Evolutionary conservation across 2,113 vertebrate species (phyloP).

Genomic region (Plectropomus leopardus): DNA sequence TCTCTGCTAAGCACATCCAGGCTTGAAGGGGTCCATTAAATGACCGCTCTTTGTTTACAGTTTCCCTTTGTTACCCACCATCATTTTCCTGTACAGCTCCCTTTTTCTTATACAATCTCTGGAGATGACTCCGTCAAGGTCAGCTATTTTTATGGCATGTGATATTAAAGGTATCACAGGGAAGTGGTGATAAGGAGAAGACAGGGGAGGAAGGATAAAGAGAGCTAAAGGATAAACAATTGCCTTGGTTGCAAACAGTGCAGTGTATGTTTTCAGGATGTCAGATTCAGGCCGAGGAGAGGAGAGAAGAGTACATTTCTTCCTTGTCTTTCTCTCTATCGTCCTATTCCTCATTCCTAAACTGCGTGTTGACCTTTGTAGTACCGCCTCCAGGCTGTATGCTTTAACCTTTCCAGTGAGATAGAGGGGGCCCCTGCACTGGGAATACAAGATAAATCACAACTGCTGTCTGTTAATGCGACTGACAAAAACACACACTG

Average conservation of each 20-base stretch:
- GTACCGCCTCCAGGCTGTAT: conserved; percentile 78
- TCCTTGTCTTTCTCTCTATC: conserved; percentile 28
- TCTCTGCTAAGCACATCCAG: conserved; percentile 53
- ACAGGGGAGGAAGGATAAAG: conserved; percentile 37
- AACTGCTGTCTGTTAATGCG: conserved; percentile 62
- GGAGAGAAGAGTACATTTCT: conserved; percentile 34
- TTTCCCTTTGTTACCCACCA: conserved; percentile 66
- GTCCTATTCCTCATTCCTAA: conserved; percentile 75
- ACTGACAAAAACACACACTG: conserved; percentile 61
- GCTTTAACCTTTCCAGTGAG: conserved; percentile 82
- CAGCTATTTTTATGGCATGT: conserved; percentile 63
- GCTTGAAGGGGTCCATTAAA: conserved; percentile 67
- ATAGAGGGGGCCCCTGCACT: conserved; percentile 61
- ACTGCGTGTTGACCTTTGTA: conserved; percentile 81
- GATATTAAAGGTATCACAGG: conserved; percentile 50
- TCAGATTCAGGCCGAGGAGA: conserved; percentile 17
- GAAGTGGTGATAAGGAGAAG: conserved; percentile 35
- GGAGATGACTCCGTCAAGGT: conserved; percentile 74
- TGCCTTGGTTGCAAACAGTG: conserved; percentile 27
- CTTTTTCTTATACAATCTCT: conserved; percentile 50
- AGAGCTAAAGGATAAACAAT: conserved; percentile 38
- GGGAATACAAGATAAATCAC: conserved; percentile 80
- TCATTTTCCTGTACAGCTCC: conserved; percentile 35
- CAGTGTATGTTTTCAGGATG: conserved; percentile 32
- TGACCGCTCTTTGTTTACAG: conserved; percentile 65